Conservation (phyloP, 2,113 vertebrate genomes). For the Mesembrinibis cayennensis region DNA sequence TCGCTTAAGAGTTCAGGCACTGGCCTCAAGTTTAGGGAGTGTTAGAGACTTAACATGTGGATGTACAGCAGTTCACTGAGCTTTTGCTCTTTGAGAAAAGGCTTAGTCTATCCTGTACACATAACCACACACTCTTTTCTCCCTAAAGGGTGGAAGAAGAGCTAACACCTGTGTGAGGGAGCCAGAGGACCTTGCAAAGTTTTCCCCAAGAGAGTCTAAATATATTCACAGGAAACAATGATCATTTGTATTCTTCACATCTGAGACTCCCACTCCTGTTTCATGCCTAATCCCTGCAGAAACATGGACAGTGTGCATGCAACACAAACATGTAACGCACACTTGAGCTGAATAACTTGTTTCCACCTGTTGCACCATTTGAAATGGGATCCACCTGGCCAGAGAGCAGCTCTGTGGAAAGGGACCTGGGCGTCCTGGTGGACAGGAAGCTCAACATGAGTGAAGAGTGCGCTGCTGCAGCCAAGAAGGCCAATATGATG, state of each 20-base stretch:
- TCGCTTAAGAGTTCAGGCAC: background rate
- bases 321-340: background rate
- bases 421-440: too few relatives aligned
- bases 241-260: background rate
- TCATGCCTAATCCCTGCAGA: background rate
- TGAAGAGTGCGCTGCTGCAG: too few relatives aligned
- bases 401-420: too few relatives aligned
- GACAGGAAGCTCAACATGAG: too few relatives aligned
- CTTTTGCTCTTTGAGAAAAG: background rate
- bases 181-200: background rate
- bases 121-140: background rate
- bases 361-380: background rate
- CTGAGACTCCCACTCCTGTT: background rate
- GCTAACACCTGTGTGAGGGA: background rate
- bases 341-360: slow-evolving; percentile 2
- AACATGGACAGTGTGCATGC: background rate
- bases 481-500: too few relatives aligned
- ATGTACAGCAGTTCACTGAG: background rate
- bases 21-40: background rate
- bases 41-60: background rate
- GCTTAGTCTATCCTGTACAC: background rate
- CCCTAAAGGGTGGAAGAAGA: background rate
- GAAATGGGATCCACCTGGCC: background rate
- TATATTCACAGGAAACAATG: background rate
- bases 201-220: background rate